phyloP scores from a whole-genome alignment of 2,797 vertebrate genomes.

The Sebastes diploproa region DNA sequence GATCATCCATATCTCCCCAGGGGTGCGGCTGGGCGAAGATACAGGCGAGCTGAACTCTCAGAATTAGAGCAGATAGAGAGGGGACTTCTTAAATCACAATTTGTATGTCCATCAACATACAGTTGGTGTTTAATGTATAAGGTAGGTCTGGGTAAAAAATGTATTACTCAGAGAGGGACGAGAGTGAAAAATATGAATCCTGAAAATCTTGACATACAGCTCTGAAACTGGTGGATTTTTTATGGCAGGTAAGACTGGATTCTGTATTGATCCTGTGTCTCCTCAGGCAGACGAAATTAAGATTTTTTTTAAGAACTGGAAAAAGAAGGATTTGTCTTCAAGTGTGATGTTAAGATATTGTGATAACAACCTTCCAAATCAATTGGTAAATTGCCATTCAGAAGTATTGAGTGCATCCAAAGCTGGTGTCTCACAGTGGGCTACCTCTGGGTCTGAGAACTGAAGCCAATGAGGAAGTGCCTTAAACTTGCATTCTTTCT shows the following conservation, averaged over 20 bases:
- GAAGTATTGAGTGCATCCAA: background rate
- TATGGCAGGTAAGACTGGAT: background rate
- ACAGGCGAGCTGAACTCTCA: constrained; percentile 20
- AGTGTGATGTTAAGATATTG: background rate
- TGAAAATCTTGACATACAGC: background rate
- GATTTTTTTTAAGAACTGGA: background rate
- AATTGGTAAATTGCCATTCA: background rate
- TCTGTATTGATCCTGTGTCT: background rate
- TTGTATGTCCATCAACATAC: constrained; percentile 1
- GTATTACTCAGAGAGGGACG: background rate
- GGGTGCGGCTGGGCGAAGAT: constrained; percentile 6
- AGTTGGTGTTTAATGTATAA: background rate
- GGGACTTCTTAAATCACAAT: constrained; percentile 2
- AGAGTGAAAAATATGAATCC: background rate
- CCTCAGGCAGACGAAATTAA: background rate
- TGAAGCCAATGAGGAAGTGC: too few relatives aligned
- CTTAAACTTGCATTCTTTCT: too few relatives aligned
- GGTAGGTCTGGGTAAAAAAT: background rate
- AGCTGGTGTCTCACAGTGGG: background rate
- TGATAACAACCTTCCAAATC: background rate
- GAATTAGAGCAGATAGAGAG: constrained; percentile 1
- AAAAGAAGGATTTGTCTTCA: background rate
- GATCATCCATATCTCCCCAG: constrained; percentile 44
- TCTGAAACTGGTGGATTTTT: background rate
- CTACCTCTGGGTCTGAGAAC: too few relatives aligned